Evolutionary conservation across 2,888 invertebrate species (phyloP).

Genomic region (Metacarcinus magister): DNA sequence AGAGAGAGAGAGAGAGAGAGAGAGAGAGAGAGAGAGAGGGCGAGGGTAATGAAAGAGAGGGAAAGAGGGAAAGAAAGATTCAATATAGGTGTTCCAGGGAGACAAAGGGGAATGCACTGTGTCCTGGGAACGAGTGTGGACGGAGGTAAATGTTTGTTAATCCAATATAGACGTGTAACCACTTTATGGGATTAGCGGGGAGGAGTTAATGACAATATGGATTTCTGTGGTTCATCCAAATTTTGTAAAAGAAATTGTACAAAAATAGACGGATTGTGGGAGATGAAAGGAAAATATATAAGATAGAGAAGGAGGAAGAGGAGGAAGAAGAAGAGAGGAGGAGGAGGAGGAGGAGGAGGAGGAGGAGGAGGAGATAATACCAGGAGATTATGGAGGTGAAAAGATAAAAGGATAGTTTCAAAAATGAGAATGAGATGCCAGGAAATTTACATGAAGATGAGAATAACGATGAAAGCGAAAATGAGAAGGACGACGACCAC

Average conservation of each 20-base stretch:
- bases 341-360: conserved; percentile 50
- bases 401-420: background rate
- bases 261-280: no score
- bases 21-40: conserved; percentile 46
- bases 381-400: background rate
- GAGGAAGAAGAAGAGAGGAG: background rate
- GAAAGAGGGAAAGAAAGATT: background rate
- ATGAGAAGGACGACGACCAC: background rate
- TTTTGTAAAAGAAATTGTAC: no score
- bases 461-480: background rate
- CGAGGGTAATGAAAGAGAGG: no score
- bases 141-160: background rate
- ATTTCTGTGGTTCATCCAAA: no score
- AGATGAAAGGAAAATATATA: background rate
- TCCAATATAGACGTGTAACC: no score
- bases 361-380: conserved; percentile 53
- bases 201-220: no score
- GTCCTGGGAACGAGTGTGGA: background rate
- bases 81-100: background rate
- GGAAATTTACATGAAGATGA: conserved; percentile 1
- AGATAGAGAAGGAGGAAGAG: background rate
- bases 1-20: conserved; percentile 21
- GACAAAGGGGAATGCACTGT: background rate
- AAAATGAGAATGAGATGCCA: conserved; percentile 5
- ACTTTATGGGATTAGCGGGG: no score